Base-by-base conservation (phyloP, 2,797 vertebrate genomes). In the Rachycentron canadum region DNA sequence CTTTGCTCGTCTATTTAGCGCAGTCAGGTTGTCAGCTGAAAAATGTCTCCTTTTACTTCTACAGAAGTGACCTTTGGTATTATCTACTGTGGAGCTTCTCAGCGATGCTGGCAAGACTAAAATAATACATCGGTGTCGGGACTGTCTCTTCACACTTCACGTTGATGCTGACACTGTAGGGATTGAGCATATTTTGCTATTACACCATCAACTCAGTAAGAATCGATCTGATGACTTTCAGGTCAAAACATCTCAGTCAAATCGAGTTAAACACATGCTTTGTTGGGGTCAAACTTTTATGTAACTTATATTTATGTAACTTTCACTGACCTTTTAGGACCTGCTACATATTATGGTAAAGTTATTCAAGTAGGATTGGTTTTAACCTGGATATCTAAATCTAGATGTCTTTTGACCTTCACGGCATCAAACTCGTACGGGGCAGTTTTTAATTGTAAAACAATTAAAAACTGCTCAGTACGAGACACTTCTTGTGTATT, bases 61-160 rank as follows among this genome's bases (percentile, higher is more conserved):
- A 58, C 23, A 81, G 32, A 77, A 70, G 69, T 34, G 28, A 79
- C 55, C 58, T 66, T 56, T 50, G 40, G 69, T 52, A 47, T 73
- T 74, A 47, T 49, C 14, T 55, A 3, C 59, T 21, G 59, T 41
- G 34, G 65, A 8, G 52, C 13, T 56, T 52, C 47, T 40, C 38
- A 30, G 21, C 43, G 25, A 12, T 26, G 66, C 34, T 43, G 43
- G 28, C 32, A 41, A 66, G 63, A 30, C 16, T 38, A 36, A 25
- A 56, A 25, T n/a, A 52, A 81, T 61, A 30, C 43, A 41, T 53
- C 38, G 7, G 34, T 32, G 7, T 30, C 59, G 7, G 19, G 23
- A 17, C 2, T 58, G 40, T 62, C 5, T n/a, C 6, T n/a, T 77
- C 11, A 61, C 3, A 19, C 4, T 7, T n/a, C n/a, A n/a, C 21